Conservation (phyloP, 2,113 vertebrate species). For the Rallus limicola region DNA sequence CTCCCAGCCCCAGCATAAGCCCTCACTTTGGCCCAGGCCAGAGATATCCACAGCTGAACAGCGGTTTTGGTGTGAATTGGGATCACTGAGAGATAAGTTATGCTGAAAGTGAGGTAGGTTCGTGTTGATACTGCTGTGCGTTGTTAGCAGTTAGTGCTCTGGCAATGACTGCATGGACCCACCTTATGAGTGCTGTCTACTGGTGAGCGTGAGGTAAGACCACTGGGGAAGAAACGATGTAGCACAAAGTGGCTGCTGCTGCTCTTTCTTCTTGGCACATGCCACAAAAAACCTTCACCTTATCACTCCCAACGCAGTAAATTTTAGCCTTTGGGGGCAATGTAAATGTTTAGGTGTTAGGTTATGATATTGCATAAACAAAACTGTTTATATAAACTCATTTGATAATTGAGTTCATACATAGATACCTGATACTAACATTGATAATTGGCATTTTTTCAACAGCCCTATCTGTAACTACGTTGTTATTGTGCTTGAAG, state of each 20-base stretch:
- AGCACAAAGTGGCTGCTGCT: rapidly evolving
- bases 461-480: not conserved
- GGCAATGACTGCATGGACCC: rapidly evolving
- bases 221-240: rapidly evolving
- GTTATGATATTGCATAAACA: not conserved
- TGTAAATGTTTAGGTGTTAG: not conserved
- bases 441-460: rapidly evolving
- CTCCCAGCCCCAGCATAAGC: not conserved
- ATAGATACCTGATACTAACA: not conserved
- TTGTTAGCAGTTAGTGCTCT: not conserved
- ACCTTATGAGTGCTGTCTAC: rapidly evolving
- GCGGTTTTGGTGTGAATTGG: rapidly evolving
- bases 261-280: not conserved
- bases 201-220: not conserved
- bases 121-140: rapidly evolving
- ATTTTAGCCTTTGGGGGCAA: not conserved
- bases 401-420: not conserved
- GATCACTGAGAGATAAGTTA: not conserved
- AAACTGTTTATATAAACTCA: not conserved
- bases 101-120: not conserved
- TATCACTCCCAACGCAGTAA: rapidly evolving
- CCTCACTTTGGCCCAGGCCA: not conserved
- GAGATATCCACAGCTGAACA: rapidly evolving
- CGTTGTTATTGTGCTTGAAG: not conserved
- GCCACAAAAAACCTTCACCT: not conserved